phyloP scores from a whole-genome alignment of 1,140 invertebrate species.

The Anagrus nilaparvatae region DNA sequence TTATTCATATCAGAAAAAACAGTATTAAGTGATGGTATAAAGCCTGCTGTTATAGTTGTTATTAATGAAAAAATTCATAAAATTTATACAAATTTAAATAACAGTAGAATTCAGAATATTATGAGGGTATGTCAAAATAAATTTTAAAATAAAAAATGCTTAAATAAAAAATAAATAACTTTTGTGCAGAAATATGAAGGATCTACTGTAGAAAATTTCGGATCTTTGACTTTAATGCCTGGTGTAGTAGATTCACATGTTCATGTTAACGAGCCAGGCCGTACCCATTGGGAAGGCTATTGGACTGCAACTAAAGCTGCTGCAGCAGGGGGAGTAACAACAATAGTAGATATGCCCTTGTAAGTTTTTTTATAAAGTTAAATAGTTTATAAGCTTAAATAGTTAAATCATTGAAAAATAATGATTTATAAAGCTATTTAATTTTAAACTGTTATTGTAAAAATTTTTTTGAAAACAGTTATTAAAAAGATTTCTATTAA shows the following conservation, averaged over 20 bases:
- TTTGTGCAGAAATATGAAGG: too few relatives aligned
- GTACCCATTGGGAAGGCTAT: conserved; percentile 65
- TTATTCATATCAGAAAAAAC: conserved; percentile 17
- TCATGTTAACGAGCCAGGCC: conserved; percentile 78
- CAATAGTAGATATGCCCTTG: conserved; percentile 66
- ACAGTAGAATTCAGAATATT: too few relatives aligned
- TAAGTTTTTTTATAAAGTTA: too few relatives aligned
- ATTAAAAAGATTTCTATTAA: too few relatives aligned
- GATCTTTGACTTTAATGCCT: conserved; percentile 55
- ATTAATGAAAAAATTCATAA: conserved; percentile 17
- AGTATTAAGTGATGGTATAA: conserved; percentile 17
- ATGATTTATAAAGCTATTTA: too few relatives aligned
- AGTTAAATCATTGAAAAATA: too few relatives aligned
- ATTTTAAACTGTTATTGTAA: too few relatives aligned
- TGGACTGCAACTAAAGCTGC: conserved; percentile 57
- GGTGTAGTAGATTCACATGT: conserved; percentile 83
- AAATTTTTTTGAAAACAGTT: too few relatives aligned
- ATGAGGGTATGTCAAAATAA: too few relatives aligned
- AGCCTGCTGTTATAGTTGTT: conserved; percentile 19
- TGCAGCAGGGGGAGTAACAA: conserved; percentile 61
- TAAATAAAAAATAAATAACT: too few relatives aligned
- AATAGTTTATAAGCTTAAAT: too few relatives aligned
- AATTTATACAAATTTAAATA: conserved; percentile 13
- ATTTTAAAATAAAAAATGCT: too few relatives aligned
- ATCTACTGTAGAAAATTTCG: conserved; percentile 42